Percentiles rank a stretch among this genome's conserved stretches.
Conservation (phyloP, 2,797 vertebrate genomes). For the Catamblyrhynchus diadema region DNA sequence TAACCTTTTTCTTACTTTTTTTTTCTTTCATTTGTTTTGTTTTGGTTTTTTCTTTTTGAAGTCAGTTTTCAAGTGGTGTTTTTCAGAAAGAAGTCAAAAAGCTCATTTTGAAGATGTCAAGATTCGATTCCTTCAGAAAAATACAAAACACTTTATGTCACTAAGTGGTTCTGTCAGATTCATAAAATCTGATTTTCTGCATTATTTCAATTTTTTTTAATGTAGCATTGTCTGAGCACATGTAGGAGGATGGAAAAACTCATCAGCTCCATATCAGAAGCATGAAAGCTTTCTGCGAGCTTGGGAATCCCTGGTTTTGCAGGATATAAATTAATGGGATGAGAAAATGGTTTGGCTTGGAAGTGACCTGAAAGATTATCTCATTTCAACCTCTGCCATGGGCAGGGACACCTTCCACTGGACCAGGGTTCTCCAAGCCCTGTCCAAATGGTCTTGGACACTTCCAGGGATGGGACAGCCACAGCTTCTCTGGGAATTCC, state of each 20-base stretch:
- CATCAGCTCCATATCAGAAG: accelerated
- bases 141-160: not conserved
- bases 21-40: not conserved
- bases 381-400: not conserved
- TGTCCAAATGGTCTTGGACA: not conserved
- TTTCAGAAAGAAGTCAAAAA: not conserved
- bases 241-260: not conserved
- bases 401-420: not conserved
- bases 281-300: not conserved
- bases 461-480: not conserved
- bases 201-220: not conserved
- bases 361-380: not conserved
- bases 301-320: not conserved
- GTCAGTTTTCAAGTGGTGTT: not conserved
- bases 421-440: not conserved
- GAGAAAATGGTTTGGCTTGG: not conserved
- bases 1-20: not conserved
- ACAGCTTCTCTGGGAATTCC: not conserved
- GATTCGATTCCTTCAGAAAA: not conserved
- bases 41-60: not conserved
- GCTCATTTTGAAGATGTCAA: constrained; percentile 13
- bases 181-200: not conserved
- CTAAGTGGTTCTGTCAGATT: not conserved
- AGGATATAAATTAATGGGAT: not conserved
- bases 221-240: not conserved